Conservation (phyloP, 2,113 vertebrate species). For the Sardina pilchardus region DNA sequence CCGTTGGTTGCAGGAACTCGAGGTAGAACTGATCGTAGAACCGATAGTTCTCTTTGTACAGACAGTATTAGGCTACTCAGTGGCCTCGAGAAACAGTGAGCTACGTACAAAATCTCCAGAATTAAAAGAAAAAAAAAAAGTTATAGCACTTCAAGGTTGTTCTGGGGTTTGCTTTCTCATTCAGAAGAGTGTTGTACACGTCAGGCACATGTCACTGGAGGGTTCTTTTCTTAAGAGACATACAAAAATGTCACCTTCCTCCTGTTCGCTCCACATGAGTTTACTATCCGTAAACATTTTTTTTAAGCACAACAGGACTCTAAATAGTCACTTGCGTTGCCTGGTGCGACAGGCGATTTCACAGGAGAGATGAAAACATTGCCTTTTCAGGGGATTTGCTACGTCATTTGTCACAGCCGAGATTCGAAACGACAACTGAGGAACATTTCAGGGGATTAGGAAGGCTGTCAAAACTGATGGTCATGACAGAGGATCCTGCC, state of each 20-base stretch:
- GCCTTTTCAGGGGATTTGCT: background rate
- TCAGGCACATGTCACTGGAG: background rate
- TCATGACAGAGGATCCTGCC: background rate
- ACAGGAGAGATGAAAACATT: conserved; percentile 11
- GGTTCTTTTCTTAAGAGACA: background rate
- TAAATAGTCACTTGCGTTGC: conserved; percentile 4
- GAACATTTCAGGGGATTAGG: conserved; percentile 10
- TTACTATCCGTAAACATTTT: background rate
- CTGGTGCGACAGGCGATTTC: conserved; percentile 5
- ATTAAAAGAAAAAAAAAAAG: too few relatives aligned
- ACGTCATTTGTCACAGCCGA: background rate
- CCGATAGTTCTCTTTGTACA: too few relatives aligned
- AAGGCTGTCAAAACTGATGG: background rate
- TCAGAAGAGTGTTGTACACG: background rate
- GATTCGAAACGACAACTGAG: background rate
- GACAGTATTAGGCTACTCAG: too few relatives aligned
- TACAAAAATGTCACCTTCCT: background rate
- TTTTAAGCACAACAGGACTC: background rate
- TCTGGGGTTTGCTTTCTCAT: background rate
- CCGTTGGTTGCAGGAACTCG: too few relatives aligned
- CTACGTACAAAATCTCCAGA: too few relatives aligned
- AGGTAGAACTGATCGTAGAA: too few relatives aligned
- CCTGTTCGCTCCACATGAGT: background rate
- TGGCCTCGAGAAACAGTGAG: too few relatives aligned
- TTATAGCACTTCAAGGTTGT: background rate